Conservation (phyloP, 2,888 invertebrate genomes). For the Dicroscelio sp. region DNA sequence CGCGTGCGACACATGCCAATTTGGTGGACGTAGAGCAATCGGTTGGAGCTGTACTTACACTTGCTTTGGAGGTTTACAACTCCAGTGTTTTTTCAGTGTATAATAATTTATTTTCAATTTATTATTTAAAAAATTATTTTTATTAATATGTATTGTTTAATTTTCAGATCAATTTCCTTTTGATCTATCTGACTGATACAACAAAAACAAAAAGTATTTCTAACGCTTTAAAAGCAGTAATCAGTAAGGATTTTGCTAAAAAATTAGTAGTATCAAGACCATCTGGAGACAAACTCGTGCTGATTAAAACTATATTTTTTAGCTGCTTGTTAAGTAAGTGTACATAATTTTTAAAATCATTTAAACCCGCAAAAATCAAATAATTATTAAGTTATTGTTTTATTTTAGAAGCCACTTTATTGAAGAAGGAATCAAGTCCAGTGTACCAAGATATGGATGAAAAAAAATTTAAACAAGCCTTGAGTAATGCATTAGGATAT, state of each 20-base stretch:
- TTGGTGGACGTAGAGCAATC: too few relatives aligned
- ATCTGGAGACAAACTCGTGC: neutral
- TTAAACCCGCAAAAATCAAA: neutral
- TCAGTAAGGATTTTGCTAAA: constrained; percentile 1
- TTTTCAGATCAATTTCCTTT: constrained; percentile 9
- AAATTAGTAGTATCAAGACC: constrained; percentile 1
- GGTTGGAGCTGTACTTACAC: too few relatives aligned
- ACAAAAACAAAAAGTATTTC: constrained; percentile 24
- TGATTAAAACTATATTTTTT: constrained; percentile 12
- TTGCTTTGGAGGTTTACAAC: too few relatives aligned
- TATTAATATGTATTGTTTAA: neutral
- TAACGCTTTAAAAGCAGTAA: constrained; percentile 1
- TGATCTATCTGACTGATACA: neutral
- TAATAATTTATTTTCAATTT: neutral
- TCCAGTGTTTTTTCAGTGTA: too few relatives aligned
- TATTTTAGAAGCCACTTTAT: neutral
- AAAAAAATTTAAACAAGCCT: neutral
- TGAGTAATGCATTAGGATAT: constrained; percentile 11
- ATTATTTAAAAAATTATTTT: neutral
- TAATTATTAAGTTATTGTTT: neutral
- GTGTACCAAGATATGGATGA: neutral
- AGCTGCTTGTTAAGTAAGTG: constrained; percentile 30
- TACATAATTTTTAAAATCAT: neutral
- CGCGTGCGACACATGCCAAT: too few relatives aligned
- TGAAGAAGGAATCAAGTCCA: neutral